Base-by-base conservation (phyloP, 2,113 vertebrate genomes). In the Sminthopsis crassicaudata region DNA sequence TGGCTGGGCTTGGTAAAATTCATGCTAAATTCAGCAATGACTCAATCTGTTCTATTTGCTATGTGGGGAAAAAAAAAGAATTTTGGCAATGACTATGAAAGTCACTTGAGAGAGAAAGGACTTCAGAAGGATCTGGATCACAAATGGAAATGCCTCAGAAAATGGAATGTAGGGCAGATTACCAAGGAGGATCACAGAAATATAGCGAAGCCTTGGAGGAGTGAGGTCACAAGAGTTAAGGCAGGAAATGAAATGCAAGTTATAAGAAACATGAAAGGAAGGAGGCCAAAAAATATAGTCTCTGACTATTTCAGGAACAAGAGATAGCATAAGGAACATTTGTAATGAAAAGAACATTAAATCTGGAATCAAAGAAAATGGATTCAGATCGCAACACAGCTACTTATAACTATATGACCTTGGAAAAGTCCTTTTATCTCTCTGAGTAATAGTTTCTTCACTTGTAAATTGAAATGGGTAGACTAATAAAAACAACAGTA, bases 221-320 rank as follows among this genome's bases (percentile, higher is more conserved):
- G 96, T 91, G 95, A 92, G 96, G 97, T 97, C 97, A 97, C 57
- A 96, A 97, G 97, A 94, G 93, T 94, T 94, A 97, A 93, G 27
- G 97, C 94, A 93, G 96, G 98, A 97, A 96, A 96, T 95, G 97
- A 96, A 96, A 97, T 91, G 94, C 97, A 91, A 96, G 92, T 96
- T 97, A 92, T 96, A 95, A 97, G 94, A 95, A 91, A 95, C 55
- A 98, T 96, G 93, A 98, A 97, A 96, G 93, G 94, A 91, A 96
- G 93, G 30, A 91, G 95, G 67, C 67, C 67, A 92, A 95, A 96
- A 96, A 97, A 89, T 97, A 95, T 95, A 90, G 92, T 93, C 92
- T 96, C 96, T 96, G 94, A 96, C 97, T 97, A 98, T 98, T 97
- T 97, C 95, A 98, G 96, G 97, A 97, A 97, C 94, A 96, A 97